phyloP scores from a whole-genome alignment of 2,888 invertebrate genomes.

The Carcina quercana region DNA sequence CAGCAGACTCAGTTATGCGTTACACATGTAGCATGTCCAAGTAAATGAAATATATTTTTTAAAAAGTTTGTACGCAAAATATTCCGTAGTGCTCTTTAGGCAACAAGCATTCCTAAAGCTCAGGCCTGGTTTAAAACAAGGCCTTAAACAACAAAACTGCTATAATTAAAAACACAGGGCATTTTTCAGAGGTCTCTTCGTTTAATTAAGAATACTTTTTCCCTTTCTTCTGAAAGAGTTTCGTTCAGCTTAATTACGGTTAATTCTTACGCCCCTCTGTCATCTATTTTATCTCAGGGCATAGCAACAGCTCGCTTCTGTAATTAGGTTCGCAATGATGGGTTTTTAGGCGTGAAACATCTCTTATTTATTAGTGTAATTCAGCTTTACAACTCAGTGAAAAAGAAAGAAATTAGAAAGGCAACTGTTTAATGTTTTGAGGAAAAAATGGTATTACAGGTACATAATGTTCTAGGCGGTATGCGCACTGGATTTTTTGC shows the following conservation, averaged over 20 bases:
- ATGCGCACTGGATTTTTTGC: no score
- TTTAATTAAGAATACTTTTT: constrained; percentile 60
- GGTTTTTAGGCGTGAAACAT: constrained; percentile 27
- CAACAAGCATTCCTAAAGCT: not conserved
- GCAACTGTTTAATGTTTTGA: not conserved
- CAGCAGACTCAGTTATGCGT: no score
- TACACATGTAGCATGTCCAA: no score
- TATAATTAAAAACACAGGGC: constrained; percentile 53
- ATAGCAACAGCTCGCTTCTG: constrained; percentile 33
- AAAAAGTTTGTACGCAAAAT: no score
- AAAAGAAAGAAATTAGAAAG: constrained; percentile 12
- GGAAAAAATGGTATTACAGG: not conserved
- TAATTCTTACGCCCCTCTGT: constrained; percentile 41
- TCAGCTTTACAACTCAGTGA: constrained; percentile 15
- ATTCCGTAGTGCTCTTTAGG: no score
- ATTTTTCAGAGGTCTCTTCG: constrained; percentile 42
- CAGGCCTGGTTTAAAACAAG: constrained; percentile 13
- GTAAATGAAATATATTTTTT: not conserved
- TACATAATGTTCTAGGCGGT: no score
- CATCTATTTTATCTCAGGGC: constrained; percentile 39
- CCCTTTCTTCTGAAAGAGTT: constrained; percentile 44
- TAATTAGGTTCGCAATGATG: constrained; percentile 39
- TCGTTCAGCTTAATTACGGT: constrained; percentile 53
- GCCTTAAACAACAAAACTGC: constrained; percentile 29
- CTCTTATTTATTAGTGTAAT: constrained; percentile 23